phyloP scores from a whole-genome alignment of 1,140 invertebrate species.

The Drosophila santomea region DNA sequence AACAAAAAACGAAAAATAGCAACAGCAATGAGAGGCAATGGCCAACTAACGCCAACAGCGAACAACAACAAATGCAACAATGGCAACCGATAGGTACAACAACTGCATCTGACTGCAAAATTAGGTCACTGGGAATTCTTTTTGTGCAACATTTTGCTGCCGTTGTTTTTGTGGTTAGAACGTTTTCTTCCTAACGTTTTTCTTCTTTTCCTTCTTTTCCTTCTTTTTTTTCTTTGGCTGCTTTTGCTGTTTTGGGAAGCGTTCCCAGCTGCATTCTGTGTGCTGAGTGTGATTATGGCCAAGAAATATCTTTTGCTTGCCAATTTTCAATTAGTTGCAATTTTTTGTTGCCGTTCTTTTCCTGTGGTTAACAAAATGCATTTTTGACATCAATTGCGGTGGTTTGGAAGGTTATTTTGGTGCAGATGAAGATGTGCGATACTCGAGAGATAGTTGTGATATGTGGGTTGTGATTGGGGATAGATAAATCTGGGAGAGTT shows the following conservation, averaged over 20 bases:
- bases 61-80: conserved; percentile 54
- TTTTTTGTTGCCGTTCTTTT: conserved; percentile 29
- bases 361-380: conserved; percentile 45
- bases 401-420: conserved; percentile 25
- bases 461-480: conserved; percentile 41
- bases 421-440: conserved; percentile 33
- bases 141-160: conserved; percentile 56
- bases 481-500: conserved; percentile 1
- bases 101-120: conserved; percentile 71
- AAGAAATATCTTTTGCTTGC: conserved; percentile 43
- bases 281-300: conserved; percentile 46
- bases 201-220: background rate
- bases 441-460: conserved; percentile 24
- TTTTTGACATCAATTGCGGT: conserved; percentile 49
- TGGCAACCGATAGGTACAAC: conserved; percentile 49
- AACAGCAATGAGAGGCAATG: conserved; percentile 41
- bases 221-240: conserved; percentile 26
- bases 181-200: conserved; percentile 55
- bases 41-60: conserved; percentile 74
- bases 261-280: conserved; percentile 48
- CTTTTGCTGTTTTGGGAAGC: conserved; percentile 45
- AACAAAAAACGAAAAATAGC: conserved; percentile 27
- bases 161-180: conserved; percentile 51
- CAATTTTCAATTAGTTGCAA: conserved; percentile 54
- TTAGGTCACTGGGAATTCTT: conserved; percentile 78